phyloP scores from a whole-genome alignment of 2,113 vertebrate genomes.

The Nettapus auritus region DNA sequence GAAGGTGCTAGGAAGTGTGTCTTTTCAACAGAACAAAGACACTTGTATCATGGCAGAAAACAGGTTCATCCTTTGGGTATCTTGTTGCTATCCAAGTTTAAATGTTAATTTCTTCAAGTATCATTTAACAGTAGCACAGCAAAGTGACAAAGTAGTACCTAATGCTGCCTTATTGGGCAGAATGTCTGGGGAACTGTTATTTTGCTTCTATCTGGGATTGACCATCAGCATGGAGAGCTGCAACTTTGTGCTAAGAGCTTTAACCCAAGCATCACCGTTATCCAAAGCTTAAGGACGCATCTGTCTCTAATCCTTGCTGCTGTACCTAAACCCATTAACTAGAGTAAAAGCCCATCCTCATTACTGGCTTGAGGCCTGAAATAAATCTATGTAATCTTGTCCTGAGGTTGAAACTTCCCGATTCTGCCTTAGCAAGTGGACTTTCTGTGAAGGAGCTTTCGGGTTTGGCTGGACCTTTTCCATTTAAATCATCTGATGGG shows the following conservation, averaged over 20 bases:
- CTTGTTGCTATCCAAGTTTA: neutral
- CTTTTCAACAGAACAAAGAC: neutral
- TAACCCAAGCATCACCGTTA: neutral
- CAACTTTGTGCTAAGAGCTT: neutral
- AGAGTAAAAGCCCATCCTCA: conserved; percentile 57
- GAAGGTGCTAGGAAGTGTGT: neutral
- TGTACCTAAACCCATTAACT: conserved; percentile 69
- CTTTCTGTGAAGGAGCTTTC: neutral
- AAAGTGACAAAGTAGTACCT: neutral
- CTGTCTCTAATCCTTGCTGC: conserved; percentile 52
- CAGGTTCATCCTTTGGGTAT: neutral
- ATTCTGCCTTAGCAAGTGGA: neutral
- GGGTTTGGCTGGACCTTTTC: neutral
- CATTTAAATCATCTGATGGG: neutral
- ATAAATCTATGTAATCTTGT: conserved; percentile 24
- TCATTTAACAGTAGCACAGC: neutral
- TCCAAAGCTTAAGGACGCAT: conserved; percentile 40
- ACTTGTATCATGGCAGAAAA: neutral
- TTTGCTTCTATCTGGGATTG: neutral
- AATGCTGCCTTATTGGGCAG: neutral
- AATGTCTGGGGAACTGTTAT: neutral
- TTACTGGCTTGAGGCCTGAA: conserved; percentile 37
- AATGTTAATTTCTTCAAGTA: neutral
- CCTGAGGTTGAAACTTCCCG: conserved; percentile 28
- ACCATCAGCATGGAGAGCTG: neutral